Evolutionary conservation across 2,888 invertebrate species (phyloP).

Genomic region (Zootermopsis nevadensis): DNA sequence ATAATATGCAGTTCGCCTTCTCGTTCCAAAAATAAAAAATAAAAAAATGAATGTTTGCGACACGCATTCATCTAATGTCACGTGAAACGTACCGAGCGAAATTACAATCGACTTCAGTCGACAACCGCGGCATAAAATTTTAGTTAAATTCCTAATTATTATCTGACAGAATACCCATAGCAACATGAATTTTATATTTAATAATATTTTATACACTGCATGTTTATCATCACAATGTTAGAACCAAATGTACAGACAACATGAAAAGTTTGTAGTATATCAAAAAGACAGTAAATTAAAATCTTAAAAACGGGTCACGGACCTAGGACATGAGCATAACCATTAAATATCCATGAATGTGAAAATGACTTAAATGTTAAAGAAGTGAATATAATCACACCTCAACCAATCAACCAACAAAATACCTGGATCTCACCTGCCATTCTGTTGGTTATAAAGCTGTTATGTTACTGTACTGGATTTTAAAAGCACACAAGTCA

Average conservation of each 20-base stretch:
- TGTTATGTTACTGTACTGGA: constrained; percentile 51
- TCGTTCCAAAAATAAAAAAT: neutral
- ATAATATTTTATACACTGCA: neutral
- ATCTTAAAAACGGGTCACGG: neutral
- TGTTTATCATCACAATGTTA: neutral
- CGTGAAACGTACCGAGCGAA: too few species aligned
- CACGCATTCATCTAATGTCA: too few species aligned
- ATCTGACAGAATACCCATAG: neutral
- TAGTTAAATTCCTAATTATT: neutral
- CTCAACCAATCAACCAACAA: constrained; percentile 49
- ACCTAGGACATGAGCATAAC: neutral
- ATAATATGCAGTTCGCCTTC: neutral
- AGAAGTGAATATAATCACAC: constrained; percentile 7
- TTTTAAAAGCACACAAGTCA: constrained; percentile 51
- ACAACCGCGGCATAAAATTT: neutral
- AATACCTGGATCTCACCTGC: constrained; percentile 53
- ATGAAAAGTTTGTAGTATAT: neutral
- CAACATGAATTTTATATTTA: neutral
- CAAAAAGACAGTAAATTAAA: neutral
- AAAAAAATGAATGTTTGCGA: too few species aligned
- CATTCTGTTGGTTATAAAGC: constrained; percentile 52
- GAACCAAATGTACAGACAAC: neutral
- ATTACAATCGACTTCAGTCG: neutral
- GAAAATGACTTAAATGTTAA: neutral
- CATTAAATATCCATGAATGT: neutral